Evolutionary conservation across 2,888 invertebrate genomes (phyloP), one percentile per base, ranked within the genome.

Genomic region (Hydraecia micacea): DNA sequence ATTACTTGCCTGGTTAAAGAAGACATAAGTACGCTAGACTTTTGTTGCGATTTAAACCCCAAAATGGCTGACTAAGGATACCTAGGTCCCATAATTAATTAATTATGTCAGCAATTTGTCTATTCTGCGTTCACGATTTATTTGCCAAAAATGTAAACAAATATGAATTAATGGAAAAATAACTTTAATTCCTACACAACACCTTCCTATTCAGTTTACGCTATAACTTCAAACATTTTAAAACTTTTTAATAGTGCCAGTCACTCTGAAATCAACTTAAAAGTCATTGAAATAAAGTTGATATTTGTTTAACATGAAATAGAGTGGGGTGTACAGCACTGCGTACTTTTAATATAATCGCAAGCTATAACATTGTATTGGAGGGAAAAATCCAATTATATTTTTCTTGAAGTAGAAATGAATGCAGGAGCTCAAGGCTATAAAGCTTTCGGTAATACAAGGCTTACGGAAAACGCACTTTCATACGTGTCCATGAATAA

Each of bases 341-440:
- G 32, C 32, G 32, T 3, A 32, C 32, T 32, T 32, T 32, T 32
- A 32, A 2, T 32, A 32, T 32, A 55, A 21, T 28, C 8, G 18
- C 15, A 28, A 11, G 4, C 21, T 42, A n/a, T 55, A 52, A 21
- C 9, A 36, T 46, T 69, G 25, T 69, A 69, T 36, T 13, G 13
- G 11, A 69, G 25, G 46, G n/a, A 25, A 69, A 63, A 15, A 36
- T 55, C 13, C 15, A 46, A 55, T 69, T 39, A 28, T 21, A 25
- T 46, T 63, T 69, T 79, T 55, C 36, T 78, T 18, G 46, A 39
- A 55, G 13, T 28, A 21, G 25, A 15, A 63, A n/a, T 79, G 80
- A 79, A 78, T 28, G 55, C 28, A 63, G 52, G 18, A 32, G 21
- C 28, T 0, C 46, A 69, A 63, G 70, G 71, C 46, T 79, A 36